These are phyloP conservation scores for Taphrorychus bicolor DNA, from an alignment of 2,888 invertebrate genomes.

Conservation along the genomic window DNA sequence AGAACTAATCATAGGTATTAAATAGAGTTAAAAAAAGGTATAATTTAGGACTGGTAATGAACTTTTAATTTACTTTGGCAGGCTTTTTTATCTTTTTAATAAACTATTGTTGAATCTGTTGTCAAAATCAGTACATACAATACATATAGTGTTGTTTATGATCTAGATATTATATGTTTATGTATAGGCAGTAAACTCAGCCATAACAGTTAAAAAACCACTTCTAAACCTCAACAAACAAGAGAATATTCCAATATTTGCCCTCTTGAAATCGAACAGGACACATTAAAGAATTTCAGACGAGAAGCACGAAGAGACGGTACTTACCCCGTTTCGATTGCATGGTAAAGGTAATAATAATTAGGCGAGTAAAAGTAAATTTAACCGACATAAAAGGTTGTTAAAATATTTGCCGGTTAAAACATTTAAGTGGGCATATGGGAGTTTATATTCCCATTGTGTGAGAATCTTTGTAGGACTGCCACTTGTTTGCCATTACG, in stretches of 20 bases:
- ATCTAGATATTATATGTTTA: too few species aligned
- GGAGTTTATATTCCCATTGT: constrained; percentile 39
- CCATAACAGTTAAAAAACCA: too few species aligned
- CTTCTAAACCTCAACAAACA: too few species aligned
- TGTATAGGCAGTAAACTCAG: too few species aligned
- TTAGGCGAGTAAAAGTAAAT: constrained; percentile 27
- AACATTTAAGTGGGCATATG: constrained; percentile 36
- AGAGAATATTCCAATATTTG: too few species aligned
- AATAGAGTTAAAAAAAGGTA: constrained; percentile 14
- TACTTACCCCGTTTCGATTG: neutral
- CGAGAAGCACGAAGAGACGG: neutral
- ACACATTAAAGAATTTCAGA: neutral
- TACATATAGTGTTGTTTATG: too few species aligned
- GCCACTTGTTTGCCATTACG: constrained; percentile 38
- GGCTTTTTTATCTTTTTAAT: too few species aligned
- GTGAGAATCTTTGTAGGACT: constrained; percentile 36
- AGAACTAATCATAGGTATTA: constrained; percentile 40
- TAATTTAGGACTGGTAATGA: too few species aligned
- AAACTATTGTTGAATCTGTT: too few species aligned
- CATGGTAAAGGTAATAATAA: constrained; percentile 13
- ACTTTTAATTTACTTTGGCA: too few species aligned
- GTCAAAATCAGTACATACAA: too few species aligned
- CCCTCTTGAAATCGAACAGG: neutral
- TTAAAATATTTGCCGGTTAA: constrained; percentile 32
- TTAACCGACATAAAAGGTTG: constrained; percentile 30